phyloP scores from a whole-genome alignment of 2,797 vertebrate genomes.

The Scolopax bukidnonensis region DNA sequence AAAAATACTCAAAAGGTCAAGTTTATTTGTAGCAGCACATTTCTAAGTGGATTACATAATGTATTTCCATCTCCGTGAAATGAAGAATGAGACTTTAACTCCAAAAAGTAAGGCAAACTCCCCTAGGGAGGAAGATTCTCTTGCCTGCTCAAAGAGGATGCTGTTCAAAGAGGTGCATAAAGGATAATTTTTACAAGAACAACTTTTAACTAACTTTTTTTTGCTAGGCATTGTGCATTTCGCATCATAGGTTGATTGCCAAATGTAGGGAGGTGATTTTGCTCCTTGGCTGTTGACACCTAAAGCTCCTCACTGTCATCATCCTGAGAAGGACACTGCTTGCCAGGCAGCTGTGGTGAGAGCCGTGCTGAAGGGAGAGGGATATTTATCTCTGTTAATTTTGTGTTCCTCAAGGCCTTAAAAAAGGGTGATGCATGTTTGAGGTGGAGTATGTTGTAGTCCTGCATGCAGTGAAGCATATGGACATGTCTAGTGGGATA shows the following conservation, averaged over 20 bases:
- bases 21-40: background rate
- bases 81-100: background rate
- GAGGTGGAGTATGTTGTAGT: background rate
- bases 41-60: background rate
- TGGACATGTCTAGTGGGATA: fast-evolving
- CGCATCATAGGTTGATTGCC: background rate
- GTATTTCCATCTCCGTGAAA: background rate
- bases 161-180: background rate
- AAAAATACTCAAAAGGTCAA: background rate
- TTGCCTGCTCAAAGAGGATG: background rate
- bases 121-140: background rate
- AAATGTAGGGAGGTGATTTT: background rate
- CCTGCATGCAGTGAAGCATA: background rate
- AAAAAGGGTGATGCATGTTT: background rate
- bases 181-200: background rate
- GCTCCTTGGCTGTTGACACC: background rate
- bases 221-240: background rate
- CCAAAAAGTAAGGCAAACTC: background rate
- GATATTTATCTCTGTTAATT: background rate
- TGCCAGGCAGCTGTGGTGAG: background rate
- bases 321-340: background rate
- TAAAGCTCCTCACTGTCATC: background rate
- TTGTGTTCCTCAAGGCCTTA: background rate
- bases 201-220: background rate
- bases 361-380: background rate